A percentile compares a stretch with the other conserved stretches of the same genome.
Conservation (phyloP, 2,797 vertebrate species). For the Hapalemur alaotrensis region DNA sequence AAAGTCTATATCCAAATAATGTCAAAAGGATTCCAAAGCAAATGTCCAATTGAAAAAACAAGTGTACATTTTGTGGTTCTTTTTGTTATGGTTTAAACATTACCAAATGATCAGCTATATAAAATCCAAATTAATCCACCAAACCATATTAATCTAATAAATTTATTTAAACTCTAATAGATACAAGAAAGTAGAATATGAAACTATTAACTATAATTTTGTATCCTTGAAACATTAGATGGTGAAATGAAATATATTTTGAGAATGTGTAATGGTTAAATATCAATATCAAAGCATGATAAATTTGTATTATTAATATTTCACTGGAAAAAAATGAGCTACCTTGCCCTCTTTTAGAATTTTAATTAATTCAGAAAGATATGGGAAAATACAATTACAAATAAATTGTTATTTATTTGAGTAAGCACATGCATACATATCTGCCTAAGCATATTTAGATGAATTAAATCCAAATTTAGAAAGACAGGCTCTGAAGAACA, state of each 20-base stretch:
- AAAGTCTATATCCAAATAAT: not conserved
- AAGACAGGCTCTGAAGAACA: not conserved
- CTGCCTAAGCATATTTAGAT: not conserved
- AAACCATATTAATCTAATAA: not conserved
- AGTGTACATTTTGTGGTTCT: not conserved
- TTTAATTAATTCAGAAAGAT: conserved; percentile 11
- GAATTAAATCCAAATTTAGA: not conserved
- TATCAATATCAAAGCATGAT: conserved; percentile 72
- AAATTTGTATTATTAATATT: conserved; percentile 69
- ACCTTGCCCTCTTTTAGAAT: conserved; percentile 1
- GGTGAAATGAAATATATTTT: conserved; percentile 76
- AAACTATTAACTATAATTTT: conserved; percentile 72
- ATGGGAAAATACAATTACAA: not conserved
- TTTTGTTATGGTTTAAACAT: not conserved
- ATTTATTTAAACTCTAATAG: conserved; percentile 41
- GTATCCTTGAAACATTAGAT: conserved; percentile 78
- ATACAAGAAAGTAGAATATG: conserved; percentile 53
- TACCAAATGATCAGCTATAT: not conserved
- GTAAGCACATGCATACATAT: not conserved
- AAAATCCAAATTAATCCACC: not conserved
- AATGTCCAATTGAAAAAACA: not conserved
- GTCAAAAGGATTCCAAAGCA: not conserved
- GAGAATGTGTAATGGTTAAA: conserved; percentile 46
- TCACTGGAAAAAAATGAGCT: conserved; percentile 79
- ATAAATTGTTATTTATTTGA: not conserved